Conservation (phyloP, 2,888 invertebrate species). For the Biston stratarius region DNA sequence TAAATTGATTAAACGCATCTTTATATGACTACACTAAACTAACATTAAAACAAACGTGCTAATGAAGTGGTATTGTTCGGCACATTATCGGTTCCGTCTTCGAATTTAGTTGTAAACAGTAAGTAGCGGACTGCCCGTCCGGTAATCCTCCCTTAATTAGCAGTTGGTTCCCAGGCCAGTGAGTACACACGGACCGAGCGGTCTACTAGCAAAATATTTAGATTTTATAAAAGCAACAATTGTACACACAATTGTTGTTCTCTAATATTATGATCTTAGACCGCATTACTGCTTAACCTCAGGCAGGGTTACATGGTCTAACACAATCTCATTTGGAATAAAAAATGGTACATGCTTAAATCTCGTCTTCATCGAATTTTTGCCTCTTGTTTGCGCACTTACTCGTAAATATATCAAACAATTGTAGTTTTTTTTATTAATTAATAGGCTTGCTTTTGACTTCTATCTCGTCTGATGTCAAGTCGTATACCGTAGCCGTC, state of each 20-base stretch:
- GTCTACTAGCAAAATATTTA: constrained; percentile 30
- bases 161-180: constrained; percentile 67
- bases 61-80: constrained; percentile 70
- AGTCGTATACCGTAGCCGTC: too few relatives aligned
- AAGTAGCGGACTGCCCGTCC: constrained; percentile 73
- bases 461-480: too few relatives aligned
- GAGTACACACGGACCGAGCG: constrained; percentile 56
- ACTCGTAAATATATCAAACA: too few relatives aligned
- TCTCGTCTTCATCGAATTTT: too few relatives aligned
- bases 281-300: too few relatives aligned
- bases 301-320: too few relatives aligned
- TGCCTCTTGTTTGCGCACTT: too few relatives aligned
- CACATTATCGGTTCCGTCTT: constrained; percentile 80
- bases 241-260: neutral
- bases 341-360: too few relatives aligned
- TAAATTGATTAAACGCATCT: constrained; percentile 3
- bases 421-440: too few relatives aligned
- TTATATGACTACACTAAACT: constrained; percentile 20
- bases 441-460: too few relatives aligned
- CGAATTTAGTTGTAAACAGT: constrained; percentile 78
- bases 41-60: constrained; percentile 57
- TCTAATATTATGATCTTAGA: too few relatives aligned
- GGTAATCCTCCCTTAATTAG: constrained; percentile 85
- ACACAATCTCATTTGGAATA: too few relatives aligned
- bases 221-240: neutral